These are phyloP conservation scores for Xestia rhomboidea DNA, from an alignment of 2,888 invertebrate species.

Conservation along the genomic window DNA sequence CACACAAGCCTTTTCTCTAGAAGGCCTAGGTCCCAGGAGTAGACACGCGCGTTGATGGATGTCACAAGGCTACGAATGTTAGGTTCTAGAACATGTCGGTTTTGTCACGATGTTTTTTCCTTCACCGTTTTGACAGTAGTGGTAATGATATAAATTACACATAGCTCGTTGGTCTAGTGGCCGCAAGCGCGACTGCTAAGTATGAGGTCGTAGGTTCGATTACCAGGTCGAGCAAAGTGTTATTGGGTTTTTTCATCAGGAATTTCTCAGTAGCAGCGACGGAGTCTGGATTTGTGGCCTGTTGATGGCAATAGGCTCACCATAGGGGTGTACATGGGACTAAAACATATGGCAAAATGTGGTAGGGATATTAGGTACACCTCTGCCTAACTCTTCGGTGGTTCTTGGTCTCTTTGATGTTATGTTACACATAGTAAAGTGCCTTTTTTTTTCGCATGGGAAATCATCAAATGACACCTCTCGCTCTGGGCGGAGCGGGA, in stretches of 20 bases:
- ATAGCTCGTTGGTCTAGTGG: too few species aligned
- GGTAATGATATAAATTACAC: neutral
- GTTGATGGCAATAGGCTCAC: too few species aligned
- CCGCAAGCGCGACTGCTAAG: too few species aligned
- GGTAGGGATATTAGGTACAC: neutral
- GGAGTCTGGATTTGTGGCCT: too few species aligned
- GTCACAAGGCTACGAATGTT: neutral
- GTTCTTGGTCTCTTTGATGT: neutral
- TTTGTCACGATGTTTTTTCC: neutral
- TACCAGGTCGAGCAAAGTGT: too few species aligned
- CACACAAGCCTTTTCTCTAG: neutral
- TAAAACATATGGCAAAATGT: neutral
- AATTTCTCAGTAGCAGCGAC: too few species aligned
- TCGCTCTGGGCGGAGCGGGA: too few species aligned
- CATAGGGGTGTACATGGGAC: too few species aligned
- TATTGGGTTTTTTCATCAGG: too few species aligned
- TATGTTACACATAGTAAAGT: neutral
- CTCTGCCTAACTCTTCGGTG: neutral
- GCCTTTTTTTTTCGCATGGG: too few species aligned
- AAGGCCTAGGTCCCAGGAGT: neutral
- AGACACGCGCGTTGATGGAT: neutral
- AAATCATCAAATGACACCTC: too few species aligned
- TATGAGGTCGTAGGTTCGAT: too few species aligned
- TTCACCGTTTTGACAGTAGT: neutral
- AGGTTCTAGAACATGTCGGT: neutral